These are phyloP conservation scores for Philhelius pedissequus DNA, from an alignment of 2,888 invertebrate species.

Conservation along the genomic window DNA sequence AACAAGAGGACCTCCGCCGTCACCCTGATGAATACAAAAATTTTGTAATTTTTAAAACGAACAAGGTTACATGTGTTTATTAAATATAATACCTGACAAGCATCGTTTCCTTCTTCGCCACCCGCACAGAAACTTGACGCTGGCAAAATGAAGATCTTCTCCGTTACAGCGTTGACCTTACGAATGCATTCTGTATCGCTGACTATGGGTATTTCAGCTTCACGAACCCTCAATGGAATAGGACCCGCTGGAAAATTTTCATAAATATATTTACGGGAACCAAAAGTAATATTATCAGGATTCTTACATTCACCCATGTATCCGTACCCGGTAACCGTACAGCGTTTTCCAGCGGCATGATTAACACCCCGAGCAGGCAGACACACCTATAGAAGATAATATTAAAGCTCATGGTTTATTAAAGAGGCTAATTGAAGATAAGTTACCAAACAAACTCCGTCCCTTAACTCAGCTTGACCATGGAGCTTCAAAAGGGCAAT, in stretches of 20 bases:
- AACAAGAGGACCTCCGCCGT: slow-evolving; percentile 95
- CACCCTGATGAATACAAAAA: slow-evolving; percentile 89
- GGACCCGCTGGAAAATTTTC: slow-evolving; percentile 85
- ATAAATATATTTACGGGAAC: not conserved
- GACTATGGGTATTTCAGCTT: slow-evolving; percentile 94
- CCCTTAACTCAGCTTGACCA: slow-evolving; percentile 92
- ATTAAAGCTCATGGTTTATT: not conserved
- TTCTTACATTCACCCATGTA: slow-evolving; percentile 93
- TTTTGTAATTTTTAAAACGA: too few relatives aligned
- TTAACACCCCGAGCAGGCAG: slow-evolving; percentile 92
- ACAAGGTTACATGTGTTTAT: too few relatives aligned
- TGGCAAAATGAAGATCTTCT: slow-evolving; percentile 95
- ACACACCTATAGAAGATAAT: slow-evolving; percentile 88
- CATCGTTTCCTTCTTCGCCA: slow-evolving; percentile 94
- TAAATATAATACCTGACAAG: slow-evolving; percentile 95
- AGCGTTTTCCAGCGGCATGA: slow-evolving; percentile 93
- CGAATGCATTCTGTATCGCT: slow-evolving; percentile 95
- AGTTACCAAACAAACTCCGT: slow-evolving; percentile 83
- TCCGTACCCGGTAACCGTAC: slow-evolving; percentile 96
- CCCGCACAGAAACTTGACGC: slow-evolving; percentile 97
- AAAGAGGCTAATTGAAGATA: not conserved
- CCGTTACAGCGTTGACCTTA: slow-evolving; percentile 95
- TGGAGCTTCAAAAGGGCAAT: slow-evolving; percentile 94
- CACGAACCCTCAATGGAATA: slow-evolving; percentile 92
- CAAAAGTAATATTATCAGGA: not conserved